Base-by-base conservation (phyloP, 2,888 invertebrate species). In the Leucania comma region DNA sequence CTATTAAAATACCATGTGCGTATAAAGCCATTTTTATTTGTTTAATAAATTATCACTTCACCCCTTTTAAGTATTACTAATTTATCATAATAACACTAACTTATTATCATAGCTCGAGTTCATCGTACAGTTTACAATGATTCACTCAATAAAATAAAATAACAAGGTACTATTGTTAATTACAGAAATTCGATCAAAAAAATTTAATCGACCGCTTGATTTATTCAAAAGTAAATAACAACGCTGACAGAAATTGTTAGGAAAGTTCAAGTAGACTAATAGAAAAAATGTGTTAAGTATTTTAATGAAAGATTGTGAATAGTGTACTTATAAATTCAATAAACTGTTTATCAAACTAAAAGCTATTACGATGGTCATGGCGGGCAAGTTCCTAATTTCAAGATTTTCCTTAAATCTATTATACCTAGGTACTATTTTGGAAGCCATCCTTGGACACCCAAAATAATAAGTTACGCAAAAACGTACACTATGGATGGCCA, bases 1-100 rank as follows among this genome's bases (percentile, higher is more conserved):
- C 54, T 50, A 62, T 29, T 50, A 46, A 65, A 66, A 42, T 32
- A n/a, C n/a, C 48, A 56, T 24, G 12, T 29, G n/a, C 22, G 50
- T 42, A 59, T 22, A 29, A 56, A 63, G 24, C 4, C 4, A 3
- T 29, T 53, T 24, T 63, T 59, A 70, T 79, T 78, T 79, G 54
- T 50, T 17, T 24, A 24, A 70, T 67, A 38, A 53, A 70, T 78
- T 48, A 62, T 64, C 57, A 35, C 50, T 61, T 64, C 38, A 51
- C 26, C 29, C 12, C 32, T 46, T 60, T 50, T 35, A 35, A 17
- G 26, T 60, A 56, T 72, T 62, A n/a, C 57, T 24, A n/a, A 53
- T 12, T 65, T 48, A 50, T 56, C 53, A 58, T 38, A 58, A 50
- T 65, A 57, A 32, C 17, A 54, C 26, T 10, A 26, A 38, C n/a